Evolutionary conservation across 2,888 invertebrate genomes (phyloP).

Genomic region (Athrips mouffetella): DNA sequence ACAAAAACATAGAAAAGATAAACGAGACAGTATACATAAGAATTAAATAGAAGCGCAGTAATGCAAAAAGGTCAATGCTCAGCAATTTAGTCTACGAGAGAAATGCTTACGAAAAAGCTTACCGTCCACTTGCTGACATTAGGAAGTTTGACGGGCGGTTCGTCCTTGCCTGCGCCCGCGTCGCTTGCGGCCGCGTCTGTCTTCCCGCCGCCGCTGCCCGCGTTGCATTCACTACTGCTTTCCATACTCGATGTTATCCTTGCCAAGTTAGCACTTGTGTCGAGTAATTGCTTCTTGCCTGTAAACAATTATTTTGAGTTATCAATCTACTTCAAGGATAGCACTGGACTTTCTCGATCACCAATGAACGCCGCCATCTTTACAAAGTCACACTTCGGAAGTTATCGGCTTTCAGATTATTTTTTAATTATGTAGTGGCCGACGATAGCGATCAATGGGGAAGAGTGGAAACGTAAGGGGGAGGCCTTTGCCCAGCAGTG

Average conservation of each 20-base stretch:
- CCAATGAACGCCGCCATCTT: too few species aligned
- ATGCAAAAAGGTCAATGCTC: too few species aligned
- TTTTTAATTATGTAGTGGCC: too few species aligned
- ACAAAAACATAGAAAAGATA: too few species aligned
- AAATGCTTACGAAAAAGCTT: conserved; percentile 20
- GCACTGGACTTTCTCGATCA: background rate
- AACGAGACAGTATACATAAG: too few species aligned
- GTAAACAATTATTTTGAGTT: conserved; percentile 14
- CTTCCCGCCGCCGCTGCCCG: too few species aligned
- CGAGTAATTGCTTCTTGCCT: conserved; percentile 77
- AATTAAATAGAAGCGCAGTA: background rate
- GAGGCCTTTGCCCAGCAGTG: too few species aligned
- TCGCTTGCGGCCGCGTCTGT: conserved; percentile 21
- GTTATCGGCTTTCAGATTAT: too few species aligned
- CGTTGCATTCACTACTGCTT: conserved; percentile 38
- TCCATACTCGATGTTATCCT: conserved; percentile 73
- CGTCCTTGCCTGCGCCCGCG: too few species aligned
- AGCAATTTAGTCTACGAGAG: too few species aligned
- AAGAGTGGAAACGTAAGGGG: too few species aligned
- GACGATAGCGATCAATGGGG: background rate
- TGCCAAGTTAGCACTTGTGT: conserved; percentile 38
- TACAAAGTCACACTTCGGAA: too few species aligned
- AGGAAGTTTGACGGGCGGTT: conserved; percentile 38
- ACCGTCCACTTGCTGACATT: conserved; percentile 65
- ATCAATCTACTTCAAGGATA: background rate